A percentile compares a stretch with the other conserved stretches of the same genome.
phyloP scores from a whole-genome alignment of 1,140 invertebrate genomes.

The Bradynema listronoti region DNA sequence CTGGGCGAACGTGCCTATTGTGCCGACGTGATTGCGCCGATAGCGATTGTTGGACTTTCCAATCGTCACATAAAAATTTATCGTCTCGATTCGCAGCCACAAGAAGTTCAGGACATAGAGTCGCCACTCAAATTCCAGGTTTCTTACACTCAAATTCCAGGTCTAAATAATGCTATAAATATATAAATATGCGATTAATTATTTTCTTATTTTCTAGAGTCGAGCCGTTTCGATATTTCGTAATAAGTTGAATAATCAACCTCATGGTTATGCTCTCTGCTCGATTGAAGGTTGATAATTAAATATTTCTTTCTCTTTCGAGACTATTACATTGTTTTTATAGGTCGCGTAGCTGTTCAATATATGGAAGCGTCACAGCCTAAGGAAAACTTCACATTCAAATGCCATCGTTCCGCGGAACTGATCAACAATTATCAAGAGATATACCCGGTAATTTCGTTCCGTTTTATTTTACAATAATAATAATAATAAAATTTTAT shows the following conservation, averaged over 20 bases:
- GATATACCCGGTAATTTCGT: slow-evolving; percentile 70
- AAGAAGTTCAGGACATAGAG: slow-evolving; percentile 85
- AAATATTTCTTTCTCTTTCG: slow-evolving; percentile 17
- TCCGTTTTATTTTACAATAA: slow-evolving; percentile 15
- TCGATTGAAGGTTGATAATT: slow-evolving; percentile 72
- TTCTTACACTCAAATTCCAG: no score
- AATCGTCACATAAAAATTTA: slow-evolving; percentile 83
- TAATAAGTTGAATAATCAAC: slow-evolving; percentile 68
- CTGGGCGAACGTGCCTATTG: slow-evolving; percentile 90
- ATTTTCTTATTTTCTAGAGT: slow-evolving; percentile 35
- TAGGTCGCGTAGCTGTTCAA: slow-evolving; percentile 81
- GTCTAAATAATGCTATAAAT: slow-evolving; percentile 44
- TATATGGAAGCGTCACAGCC: slow-evolving; percentile 84
- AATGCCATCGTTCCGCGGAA: slow-evolving; percentile 91
- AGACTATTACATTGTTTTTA: slow-evolving; percentile 33
- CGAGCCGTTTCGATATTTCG: slow-evolving; percentile 72
- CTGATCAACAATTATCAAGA: slow-evolving; percentile 73
- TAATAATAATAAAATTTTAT: neutral
- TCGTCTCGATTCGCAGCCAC: slow-evolving; percentile 82
- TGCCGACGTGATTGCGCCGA: slow-evolving; percentile 85
- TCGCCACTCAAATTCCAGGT: slow-evolving; percentile 82
- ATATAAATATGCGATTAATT: neutral
- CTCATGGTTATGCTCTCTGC: slow-evolving; percentile 81
- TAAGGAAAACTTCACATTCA: slow-evolving; percentile 99
- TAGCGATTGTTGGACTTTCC: slow-evolving; percentile 92